These are phyloP conservation scores for Mastigias papua DNA, from an alignment of 30 jellyfish, hydroid and myxozoan genomes.

Conservation along the genomic window DNA sequence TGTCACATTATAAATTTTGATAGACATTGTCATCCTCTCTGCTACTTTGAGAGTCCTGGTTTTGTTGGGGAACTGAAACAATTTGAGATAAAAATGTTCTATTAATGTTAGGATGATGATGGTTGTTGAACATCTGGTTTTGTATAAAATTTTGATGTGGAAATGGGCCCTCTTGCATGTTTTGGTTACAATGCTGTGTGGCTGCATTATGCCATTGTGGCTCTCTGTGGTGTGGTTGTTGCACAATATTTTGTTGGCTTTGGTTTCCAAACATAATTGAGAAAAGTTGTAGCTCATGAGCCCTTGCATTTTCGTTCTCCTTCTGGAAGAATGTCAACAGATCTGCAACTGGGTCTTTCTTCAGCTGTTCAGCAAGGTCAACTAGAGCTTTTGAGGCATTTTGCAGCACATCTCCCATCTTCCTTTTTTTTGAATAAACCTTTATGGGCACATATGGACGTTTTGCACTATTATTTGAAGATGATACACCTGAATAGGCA, in stretches of 20 bases:
- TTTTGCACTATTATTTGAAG: background rate
- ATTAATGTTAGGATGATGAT: background rate
- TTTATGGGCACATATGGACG: constrained; percentile 2
- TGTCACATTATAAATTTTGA: background rate
- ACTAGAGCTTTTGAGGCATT: background rate
- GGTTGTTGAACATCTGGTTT: constrained; percentile 2
- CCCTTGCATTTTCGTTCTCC: background rate
- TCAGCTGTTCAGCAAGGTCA: constrained; percentile 17
- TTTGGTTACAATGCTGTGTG: background rate
- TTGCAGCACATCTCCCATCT: background rate
- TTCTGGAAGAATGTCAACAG: background rate
- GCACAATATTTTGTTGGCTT: constrained; percentile 1
- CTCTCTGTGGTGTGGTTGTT: background rate
- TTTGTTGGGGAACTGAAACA: constrained; percentile 9
- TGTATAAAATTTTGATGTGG: background rate
- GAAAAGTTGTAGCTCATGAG: constrained; percentile 8
- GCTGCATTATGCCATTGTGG: background rate
- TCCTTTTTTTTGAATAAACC: constrained; percentile 2
- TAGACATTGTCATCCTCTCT: background rate
- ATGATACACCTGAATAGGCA: background rate
- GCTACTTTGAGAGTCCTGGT: constrained; percentile 4
- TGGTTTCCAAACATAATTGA: constrained; percentile 7
- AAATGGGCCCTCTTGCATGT: background rate
- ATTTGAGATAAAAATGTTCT: background rate
- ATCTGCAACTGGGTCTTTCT: constrained; percentile 11